phyloP scores from a whole-genome alignment of 2,113 vertebrate genomes.

The Channa argus region DNA sequence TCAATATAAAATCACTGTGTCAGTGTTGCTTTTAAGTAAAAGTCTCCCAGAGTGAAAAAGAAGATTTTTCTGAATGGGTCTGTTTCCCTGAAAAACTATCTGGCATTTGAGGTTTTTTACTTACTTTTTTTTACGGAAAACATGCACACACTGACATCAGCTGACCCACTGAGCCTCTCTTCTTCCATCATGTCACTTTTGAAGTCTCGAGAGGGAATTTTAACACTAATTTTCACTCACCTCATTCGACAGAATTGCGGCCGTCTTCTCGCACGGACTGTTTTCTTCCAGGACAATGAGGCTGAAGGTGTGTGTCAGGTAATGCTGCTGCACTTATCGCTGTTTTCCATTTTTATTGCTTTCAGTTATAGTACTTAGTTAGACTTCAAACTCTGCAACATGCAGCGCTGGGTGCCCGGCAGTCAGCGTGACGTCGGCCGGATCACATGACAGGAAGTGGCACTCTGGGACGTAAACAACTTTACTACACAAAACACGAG shows the following conservation, averaged over 20 bases:
- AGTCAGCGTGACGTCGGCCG: slow-evolving; percentile 64
- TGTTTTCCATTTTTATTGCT: slow-evolving; percentile 62
- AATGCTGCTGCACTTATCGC: slow-evolving; percentile 27
- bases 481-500: slow-evolving; percentile 27
- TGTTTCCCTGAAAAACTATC: background rate
- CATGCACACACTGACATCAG: background rate
- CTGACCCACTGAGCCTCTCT: background rate
- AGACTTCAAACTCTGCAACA: slow-evolving; percentile 79
- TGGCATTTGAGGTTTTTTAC: no score
- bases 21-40: background rate
- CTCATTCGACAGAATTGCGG: background rate
- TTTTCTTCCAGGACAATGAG: background rate
- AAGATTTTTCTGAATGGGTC: background rate
- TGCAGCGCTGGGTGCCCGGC: slow-evolving; percentile 19
- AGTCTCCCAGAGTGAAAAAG: background rate
- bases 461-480: slow-evolving; percentile 57
- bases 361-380: slow-evolving; percentile 17
- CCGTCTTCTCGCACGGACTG: background rate
- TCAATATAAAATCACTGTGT: background rate
- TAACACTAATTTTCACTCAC: slow-evolving; percentile 49
- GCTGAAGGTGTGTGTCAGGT: slow-evolving; percentile 30
- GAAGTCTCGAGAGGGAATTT: background rate
- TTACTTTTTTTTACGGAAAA: background rate
- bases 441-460: slow-evolving; percentile 69
- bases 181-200: background rate